phyloP scores from a whole-genome alignment of 2,113 vertebrate species.

The Rostratula benghalensis region DNA sequence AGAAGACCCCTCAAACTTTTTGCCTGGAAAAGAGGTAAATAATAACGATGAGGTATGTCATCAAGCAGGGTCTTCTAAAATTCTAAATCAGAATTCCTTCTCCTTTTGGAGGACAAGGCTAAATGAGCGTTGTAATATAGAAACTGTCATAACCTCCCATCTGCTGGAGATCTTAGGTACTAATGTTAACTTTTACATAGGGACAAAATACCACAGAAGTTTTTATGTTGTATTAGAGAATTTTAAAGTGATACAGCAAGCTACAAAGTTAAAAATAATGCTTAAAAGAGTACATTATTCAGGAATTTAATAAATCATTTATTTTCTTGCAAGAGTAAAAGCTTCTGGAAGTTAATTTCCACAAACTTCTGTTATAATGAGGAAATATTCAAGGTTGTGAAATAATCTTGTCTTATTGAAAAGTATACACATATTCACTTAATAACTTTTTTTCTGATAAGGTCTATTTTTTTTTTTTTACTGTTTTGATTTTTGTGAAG shows the following conservation, averaged over 20 bases:
- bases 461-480: background rate
- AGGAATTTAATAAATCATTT: background rate
- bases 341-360: background rate
- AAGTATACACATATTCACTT: background rate
- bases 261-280: background rate
- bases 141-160: fast-evolving
- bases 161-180: fast-evolving
- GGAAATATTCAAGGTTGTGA: background rate
- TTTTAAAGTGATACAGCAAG: background rate
- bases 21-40: background rate
- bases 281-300: background rate
- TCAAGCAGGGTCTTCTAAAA: background rate
- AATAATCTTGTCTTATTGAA: background rate
- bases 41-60: background rate
- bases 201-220: background rate
- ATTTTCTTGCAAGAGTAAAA: background rate
- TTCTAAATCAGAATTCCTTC: too few relatives aligned
- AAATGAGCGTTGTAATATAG: background rate
- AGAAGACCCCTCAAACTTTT: background rate
- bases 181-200: background rate
- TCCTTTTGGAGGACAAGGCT: background rate
- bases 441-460: background rate
- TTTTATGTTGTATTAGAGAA: background rate
- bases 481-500: background rate
- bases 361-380: background rate